Base-by-base conservation (phyloP, 2,888 invertebrate genomes). In the Phania funesta region DNA sequence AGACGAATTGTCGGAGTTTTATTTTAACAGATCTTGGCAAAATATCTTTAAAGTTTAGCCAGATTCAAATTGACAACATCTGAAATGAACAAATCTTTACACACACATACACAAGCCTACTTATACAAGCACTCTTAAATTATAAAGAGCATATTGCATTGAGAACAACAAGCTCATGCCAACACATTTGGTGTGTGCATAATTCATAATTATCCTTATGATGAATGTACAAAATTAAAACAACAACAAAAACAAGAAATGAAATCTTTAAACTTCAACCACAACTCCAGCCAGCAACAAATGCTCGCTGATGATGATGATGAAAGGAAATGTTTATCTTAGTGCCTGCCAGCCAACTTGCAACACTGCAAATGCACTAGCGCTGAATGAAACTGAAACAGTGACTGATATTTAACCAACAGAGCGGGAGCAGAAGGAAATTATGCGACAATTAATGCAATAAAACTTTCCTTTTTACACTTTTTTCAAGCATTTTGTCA, bases 391-490 rank as follows among this genome's bases (percentile, higher is more conserved):
- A 56, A 64, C 44, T 52, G 41, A 50, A 80, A 52, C 74, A 52
- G 22, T 56, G 67, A 62, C 32, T 68, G 62, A 64, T 67, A 68
- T 58, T 46, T 54, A 67, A 58, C 44, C 46, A 64, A 75, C 80
- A 83, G 52, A 56, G 67, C 60, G 50, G 52, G 35, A 56, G 67
- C 60, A 56, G 52, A 29, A 75, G 75, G 62, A 83, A 83, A 83
- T 76, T 73, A 80, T 76, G 76, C 76, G 71, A 80, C 83, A 83
- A 83, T 79, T 83, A 83, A 83, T 79, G 83, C 68, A 83, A 83
- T 83, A 83, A 83, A 83, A 80, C 71, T 79, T 83, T 78, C 29
- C 16, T 16, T 24, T 60, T 32, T 62, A 52, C 46, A 9, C 44
- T 32, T 38, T 48, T 73, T 79, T 65, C 24, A 78, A 83, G 76